Conservation (phyloP, 1,140 invertebrate species). For the Lepidurus couesii region DNA sequence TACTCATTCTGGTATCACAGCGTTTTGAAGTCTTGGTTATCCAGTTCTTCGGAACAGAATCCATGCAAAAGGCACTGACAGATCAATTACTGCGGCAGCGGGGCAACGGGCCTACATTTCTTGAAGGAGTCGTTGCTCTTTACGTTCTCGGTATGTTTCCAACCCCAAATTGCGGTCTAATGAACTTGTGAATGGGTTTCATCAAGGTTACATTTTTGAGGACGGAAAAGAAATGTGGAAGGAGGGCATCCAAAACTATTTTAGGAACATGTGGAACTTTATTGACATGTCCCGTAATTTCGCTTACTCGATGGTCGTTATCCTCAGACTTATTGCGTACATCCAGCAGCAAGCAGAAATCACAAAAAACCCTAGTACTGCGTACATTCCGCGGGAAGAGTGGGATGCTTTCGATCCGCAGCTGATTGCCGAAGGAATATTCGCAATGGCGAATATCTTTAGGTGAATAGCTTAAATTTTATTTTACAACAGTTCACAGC, state of each 20-base stretch:
- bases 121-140: slow-evolving; percentile 69
- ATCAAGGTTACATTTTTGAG: slow-evolving; percentile 78
- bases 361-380: slow-evolving; percentile 54
- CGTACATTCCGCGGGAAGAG: slow-evolving; percentile 67
- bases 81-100: slow-evolving; percentile 60
- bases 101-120: slow-evolving; percentile 66
- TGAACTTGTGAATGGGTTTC: slow-evolving; percentile 29
- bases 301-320: slow-evolving; percentile 70
- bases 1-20: slow-evolving; percentile 79
- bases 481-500: background rate
- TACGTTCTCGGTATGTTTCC: slow-evolving; percentile 62
- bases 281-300: slow-evolving; percentile 87
- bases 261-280: slow-evolving; percentile 92
- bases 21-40: slow-evolving; percentile 69
- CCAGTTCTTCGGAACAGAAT: slow-evolving; percentile 61
- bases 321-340: slow-evolving; percentile 69
- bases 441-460: slow-evolving; percentile 92
- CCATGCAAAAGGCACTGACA: slow-evolving; percentile 54
- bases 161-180: background rate
- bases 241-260: slow-evolving; percentile 73
- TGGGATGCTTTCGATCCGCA: slow-evolving; percentile 94
- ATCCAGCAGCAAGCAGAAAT: slow-evolving; percentile 66
- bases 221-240: slow-evolving; percentile 82
- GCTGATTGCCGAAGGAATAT: slow-evolving; percentile 86
- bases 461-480: slow-evolving; percentile 48